Evolutionary conservation across 2,113 vertebrate species (phyloP).

Genomic region (Alectura lathami): DNA sequence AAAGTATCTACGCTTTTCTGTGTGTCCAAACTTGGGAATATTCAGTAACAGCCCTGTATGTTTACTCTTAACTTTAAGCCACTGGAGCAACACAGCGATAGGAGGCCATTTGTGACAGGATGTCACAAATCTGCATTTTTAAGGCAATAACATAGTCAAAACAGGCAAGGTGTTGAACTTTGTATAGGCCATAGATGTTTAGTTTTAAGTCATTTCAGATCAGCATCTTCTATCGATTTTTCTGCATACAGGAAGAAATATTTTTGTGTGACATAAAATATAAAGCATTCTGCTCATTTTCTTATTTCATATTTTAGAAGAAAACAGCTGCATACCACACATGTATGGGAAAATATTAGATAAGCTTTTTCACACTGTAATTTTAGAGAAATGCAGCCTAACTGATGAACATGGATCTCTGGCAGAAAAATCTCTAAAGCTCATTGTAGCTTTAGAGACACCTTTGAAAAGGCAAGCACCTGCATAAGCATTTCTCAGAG

Average conservation of each 20-base stretch:
- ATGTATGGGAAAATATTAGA: not conserved
- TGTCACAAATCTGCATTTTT: not conserved
- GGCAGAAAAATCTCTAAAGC: not conserved
- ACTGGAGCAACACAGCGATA: not conserved
- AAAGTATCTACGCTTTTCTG: not conserved
- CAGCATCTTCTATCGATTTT: not conserved
- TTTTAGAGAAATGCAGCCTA: not conserved
- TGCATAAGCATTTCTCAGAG: not conserved
- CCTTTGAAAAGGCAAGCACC: not conserved
- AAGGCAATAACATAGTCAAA: not conserved
- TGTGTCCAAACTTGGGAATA: not conserved
- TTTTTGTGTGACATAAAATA: not conserved
- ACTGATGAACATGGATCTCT: not conserved
- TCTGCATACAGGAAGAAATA: not conserved
- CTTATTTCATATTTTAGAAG: not conserved
- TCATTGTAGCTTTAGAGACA: not conserved
- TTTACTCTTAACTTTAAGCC: not conserved
- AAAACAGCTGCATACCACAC: accelerated
- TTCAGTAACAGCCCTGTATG: not conserved
- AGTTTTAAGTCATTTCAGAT: not conserved
- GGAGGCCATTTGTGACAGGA: too few species aligned
- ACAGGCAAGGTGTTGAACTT: not conserved
- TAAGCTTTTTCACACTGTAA: not conserved
- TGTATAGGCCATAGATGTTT: not conserved
- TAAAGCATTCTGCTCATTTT: not conserved